Evolutionary conservation across 1,140 invertebrate species (phyloP).

Genomic region (Drosophila aff.): DNA sequence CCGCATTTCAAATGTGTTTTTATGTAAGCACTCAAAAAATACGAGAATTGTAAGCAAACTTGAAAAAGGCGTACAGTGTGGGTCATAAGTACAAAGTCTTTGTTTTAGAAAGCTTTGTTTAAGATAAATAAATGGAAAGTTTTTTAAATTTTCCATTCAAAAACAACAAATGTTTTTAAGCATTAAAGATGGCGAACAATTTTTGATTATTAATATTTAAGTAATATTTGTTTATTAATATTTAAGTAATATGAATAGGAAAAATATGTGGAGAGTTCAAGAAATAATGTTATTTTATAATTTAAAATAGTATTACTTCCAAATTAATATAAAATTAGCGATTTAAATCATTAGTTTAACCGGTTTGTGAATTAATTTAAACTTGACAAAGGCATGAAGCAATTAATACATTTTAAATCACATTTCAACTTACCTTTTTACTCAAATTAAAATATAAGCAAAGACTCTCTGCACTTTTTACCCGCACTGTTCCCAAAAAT

Average conservation of each 20-base stretch:
- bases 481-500: conserved; percentile 19
- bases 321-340: neutral
- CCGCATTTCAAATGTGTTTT: conserved; percentile 75
- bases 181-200: neutral
- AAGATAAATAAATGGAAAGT: neutral
- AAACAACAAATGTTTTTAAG: neutral
- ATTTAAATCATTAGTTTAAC: too few relatives aligned
- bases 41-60: conserved; percentile 35
- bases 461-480: neutral
- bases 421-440: neutral
- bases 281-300: neutral
- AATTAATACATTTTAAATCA: neutral
- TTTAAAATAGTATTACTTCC: neutral
- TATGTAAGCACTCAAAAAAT: conserved; percentile 59
- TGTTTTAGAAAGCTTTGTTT: too few relatives aligned
- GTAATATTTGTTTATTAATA: too few relatives aligned
- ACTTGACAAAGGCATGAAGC: too few relatives aligned
- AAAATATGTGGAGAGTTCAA: neutral
- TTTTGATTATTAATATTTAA: too few relatives aligned
- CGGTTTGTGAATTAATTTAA: too few relatives aligned
- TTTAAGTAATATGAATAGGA: too few relatives aligned
- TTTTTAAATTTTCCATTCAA: too few relatives aligned
- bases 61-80: conserved; percentile 18
- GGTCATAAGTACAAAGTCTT: neutral
- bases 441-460: too few relatives aligned